Base-by-base conservation (phyloP, 2,113 vertebrate genomes). In the Numida meleagris region DNA sequence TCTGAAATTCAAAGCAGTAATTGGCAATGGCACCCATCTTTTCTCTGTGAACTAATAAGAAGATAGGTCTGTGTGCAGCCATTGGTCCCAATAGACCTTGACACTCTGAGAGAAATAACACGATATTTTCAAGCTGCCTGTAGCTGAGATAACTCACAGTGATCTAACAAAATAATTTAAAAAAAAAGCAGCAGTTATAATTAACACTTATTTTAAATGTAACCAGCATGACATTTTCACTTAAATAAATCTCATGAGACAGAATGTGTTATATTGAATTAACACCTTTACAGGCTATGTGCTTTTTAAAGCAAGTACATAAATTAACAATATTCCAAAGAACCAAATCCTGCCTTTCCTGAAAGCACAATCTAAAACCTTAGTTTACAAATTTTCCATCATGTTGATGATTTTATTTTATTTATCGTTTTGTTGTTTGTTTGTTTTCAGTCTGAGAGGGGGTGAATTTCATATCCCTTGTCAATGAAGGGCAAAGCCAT, bases 221-320 rank as follows among this genome's bases (percentile, higher is more conserved):
- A 95, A 78, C 66, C 62, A 91, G 66, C 51, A 75, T 85, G 95
- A 94, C 93, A 94, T 95, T 94, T 94, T 89, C 79, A 80, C 58
- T 96, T 90, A 91, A 94, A 92, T 90, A 95, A 88, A 87, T 93
- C 86, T 93, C 76, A 94, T 79, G 73, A 96, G 85, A 89, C 80
- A 87, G 92, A 87, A 96, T 81, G 93, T 91, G 92, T 82, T 94
- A 94, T 59, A 63, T 80, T 95, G 88, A 95, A 93, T 94, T 95
- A 95, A 89, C 94, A 96, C 94, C 92, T 92, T 94, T 92, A 83
- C 75, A 92, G 20, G 65, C 78, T 91, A 89, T 81, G 72, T 82
- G 74, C 80, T 96, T 96, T 96, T 97, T 93, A 95, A 96, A 97
- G 88, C 38, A 85, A 96, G 46, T 61, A 61, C 36, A 59, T 82